These are phyloP conservation scores for Drosophila jambulina DNA, from an alignment of 1,140 invertebrate genomes.

Conservation along the genomic window DNA sequence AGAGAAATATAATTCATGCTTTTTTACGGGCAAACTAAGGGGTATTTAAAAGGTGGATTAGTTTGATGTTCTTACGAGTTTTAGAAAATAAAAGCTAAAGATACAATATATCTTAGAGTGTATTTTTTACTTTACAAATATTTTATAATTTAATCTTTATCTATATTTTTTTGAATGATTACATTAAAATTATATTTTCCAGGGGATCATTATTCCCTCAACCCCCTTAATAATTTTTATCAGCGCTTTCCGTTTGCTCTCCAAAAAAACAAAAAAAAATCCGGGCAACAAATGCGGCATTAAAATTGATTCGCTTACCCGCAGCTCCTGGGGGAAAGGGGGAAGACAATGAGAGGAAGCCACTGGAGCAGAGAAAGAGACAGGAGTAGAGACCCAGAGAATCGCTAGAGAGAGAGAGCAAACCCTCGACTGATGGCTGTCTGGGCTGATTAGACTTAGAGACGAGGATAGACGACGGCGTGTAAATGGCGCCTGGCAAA, in stretches of 20 bases:
- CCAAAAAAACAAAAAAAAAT: conserved; percentile 65
- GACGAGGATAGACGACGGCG: conserved; percentile 81
- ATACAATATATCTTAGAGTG: no score
- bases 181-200: background rate
- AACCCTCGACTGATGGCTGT: conserved; percentile 56
- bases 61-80: background rate
- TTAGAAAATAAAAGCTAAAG: background rate
- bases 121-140: no score
- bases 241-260: conserved; percentile 19
- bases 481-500: conserved; percentile 80
- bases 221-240: conserved; percentile 12
- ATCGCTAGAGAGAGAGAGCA: conserved; percentile 6
- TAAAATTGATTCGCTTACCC: conserved; percentile 79
- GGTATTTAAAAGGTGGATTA: background rate
- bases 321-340: conserved; percentile 2
- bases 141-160: no score
- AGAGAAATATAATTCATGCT: conserved; percentile 42
- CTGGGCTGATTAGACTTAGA: conserved; percentile 79
- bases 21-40: conserved; percentile 9
- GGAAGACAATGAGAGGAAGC: conserved; percentile 16
- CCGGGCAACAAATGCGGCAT: conserved; percentile 74
- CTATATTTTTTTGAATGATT: background rate
- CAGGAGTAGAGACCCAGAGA: background rate
- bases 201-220: background rate
- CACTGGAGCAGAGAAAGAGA: background rate